These are phyloP conservation scores for Ginglymostoma cirratum DNA, from an alignment of 2,113 vertebrate species.

Conservation along the genomic window DNA sequence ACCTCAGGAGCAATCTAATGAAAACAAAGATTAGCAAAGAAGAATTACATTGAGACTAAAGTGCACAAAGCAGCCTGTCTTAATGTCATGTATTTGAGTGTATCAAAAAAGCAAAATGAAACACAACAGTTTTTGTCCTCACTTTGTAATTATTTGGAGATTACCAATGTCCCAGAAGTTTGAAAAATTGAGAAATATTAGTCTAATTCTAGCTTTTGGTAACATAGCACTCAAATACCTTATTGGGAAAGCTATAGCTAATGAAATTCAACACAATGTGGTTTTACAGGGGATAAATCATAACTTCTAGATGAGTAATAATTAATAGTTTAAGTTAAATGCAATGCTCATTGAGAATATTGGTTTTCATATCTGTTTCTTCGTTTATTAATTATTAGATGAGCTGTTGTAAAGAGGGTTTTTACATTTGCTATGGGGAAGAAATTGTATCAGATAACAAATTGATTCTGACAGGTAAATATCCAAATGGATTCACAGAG, in stretches of 20 bases:
- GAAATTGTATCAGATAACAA: neutral
- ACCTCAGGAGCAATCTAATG: slow-evolving; percentile 8
- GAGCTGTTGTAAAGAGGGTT: slow-evolving; percentile 7
- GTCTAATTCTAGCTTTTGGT: neutral
- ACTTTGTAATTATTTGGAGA: slow-evolving; percentile 12
- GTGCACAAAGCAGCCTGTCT: neutral
- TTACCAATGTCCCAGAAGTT: neutral
- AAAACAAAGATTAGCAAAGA: slow-evolving; percentile 24
- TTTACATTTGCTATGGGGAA: neutral
- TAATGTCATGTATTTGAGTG: neutral
- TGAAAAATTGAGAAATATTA: neutral
- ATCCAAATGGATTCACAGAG: slow-evolving; percentile 2
- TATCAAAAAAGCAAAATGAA: slow-evolving; percentile 10
- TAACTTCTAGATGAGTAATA: neutral
- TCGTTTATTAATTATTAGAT: neutral
- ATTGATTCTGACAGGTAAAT: neutral
- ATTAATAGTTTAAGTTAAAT: slow-evolving; percentile 16
- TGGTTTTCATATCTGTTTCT: neutral
- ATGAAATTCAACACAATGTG: slow-evolving; percentile 14
- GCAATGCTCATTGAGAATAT: neutral
- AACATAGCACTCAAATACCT: neutral
- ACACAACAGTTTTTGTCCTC: neutral
- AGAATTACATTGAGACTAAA: slow-evolving; percentile 4
- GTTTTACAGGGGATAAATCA: neutral
- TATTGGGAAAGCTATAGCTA: neutral